Evolutionary conservation across 1,140 invertebrate genomes (phyloP).

Genomic region (Papilio polyxenes): DNA sequence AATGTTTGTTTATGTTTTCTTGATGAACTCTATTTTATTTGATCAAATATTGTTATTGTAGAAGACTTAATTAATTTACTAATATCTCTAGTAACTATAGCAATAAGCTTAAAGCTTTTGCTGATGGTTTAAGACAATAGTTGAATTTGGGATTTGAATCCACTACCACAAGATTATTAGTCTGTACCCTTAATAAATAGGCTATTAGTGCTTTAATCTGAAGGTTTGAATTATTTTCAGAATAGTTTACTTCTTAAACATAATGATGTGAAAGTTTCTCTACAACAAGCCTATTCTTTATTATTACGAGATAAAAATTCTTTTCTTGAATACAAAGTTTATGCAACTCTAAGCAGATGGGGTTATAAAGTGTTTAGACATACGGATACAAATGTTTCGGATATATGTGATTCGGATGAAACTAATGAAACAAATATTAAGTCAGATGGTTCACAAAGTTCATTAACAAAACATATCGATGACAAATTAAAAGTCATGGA

Average conservation of each 20-base stretch:
- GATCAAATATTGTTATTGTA: not conserved
- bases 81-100: no score
- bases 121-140: no score
- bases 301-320: slow-evolving; percentile 77
- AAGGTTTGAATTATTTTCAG: slow-evolving; percentile 71
- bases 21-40: not conserved
- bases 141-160: no score
- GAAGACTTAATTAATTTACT: no score
- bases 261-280: slow-evolving; percentile 81
- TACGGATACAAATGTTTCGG: slow-evolving; percentile 19
- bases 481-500: not conserved
- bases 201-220: not conserved
- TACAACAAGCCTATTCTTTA: slow-evolving; percentile 83
- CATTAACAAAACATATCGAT: not conserved
- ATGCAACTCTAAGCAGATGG: slow-evolving; percentile 81
- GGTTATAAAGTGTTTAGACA: slow-evolving; percentile 80
- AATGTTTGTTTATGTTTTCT: no score
- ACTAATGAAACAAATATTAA: slow-evolving; percentile 3
- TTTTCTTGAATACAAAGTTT: slow-evolving; percentile 83
- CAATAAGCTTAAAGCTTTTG: no score
- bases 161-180: no score
- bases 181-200: not conserved
- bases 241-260: slow-evolving; percentile 81
- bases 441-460: not conserved
- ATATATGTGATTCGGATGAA: slow-evolving; percentile 14